phyloP scores from a whole-genome alignment of 2,797 vertebrate genomes.

The Acanthurus tractus region DNA sequence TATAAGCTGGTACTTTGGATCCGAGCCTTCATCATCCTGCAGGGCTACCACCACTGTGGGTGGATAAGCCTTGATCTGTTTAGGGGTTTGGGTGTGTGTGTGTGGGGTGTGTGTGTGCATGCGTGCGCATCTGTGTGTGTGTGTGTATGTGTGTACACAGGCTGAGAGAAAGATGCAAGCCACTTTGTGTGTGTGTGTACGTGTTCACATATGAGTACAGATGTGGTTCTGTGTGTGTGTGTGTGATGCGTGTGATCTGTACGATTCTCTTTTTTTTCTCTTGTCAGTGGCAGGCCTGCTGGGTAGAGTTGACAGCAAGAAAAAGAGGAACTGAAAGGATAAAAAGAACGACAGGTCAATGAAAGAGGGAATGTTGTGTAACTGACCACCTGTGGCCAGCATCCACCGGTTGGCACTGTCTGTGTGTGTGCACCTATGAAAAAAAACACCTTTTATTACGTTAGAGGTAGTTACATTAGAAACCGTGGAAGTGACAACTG shows the following conservation, averaged over 20 bases:
- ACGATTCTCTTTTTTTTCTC: constrained; percentile 15
- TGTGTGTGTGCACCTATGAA: background rate
- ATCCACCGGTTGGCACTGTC: background rate
- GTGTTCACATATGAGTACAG: constrained; percentile 14
- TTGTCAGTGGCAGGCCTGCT: constrained; percentile 10
- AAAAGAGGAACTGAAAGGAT: background rate
- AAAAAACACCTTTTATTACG: background rate
- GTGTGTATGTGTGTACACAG: constrained; percentile 26
- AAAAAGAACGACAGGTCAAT: background rate
- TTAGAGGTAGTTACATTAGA: constrained; percentile 10
- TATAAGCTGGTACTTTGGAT: constrained; percentile 81
- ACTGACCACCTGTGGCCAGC: background rate
- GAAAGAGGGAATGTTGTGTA: background rate
- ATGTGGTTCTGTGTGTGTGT: constrained; percentile 31
- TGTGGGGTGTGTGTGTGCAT: constrained; percentile 1
- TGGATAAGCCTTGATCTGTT: constrained; percentile 83
- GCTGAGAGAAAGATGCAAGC: constrained; percentile 32
- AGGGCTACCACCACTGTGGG: constrained; percentile 65
- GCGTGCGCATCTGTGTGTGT: constrained; percentile 3
- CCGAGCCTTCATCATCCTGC: constrained; percentile 77
- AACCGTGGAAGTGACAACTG: background rate
- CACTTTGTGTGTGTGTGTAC: background rate
- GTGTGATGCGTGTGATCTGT: constrained; percentile 34
- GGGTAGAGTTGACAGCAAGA: background rate
- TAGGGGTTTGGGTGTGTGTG: constrained; percentile 46